Percentiles rank a stretch among this genome's conserved stretches.
phyloP scores from a whole-genome alignment of 2,797 vertebrate genomes.

The Malurus splendens region DNA sequence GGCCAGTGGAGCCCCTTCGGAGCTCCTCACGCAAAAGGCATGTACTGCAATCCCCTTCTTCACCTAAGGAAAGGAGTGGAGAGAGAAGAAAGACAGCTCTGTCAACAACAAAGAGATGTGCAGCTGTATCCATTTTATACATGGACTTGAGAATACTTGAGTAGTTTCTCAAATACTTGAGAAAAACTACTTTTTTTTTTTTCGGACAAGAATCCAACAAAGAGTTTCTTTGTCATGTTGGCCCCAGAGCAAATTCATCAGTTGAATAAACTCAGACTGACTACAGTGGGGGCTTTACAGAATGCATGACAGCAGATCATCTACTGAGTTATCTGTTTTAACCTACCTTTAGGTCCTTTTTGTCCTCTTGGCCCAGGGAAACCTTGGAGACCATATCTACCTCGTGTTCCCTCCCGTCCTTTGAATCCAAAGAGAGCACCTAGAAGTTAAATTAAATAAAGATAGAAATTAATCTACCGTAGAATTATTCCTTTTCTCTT shows the following conservation, averaged over 20 bases:
- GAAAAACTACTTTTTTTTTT: neutral
- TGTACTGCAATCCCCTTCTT: slow-evolving; percentile 78
- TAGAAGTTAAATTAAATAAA: slow-evolving; percentile 23
- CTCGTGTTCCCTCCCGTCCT: slow-evolving; percentile 54
- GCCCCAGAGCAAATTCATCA: neutral
- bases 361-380: slow-evolving; percentile 75
- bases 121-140: neutral
- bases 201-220: neutral
- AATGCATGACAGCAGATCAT: neutral
- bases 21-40: slow-evolving; percentile 62
- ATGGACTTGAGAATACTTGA: neutral
- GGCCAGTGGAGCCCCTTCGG: slow-evolving; percentile 64
- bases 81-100: neutral
- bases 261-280: neutral
- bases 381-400: slow-evolving; percentile 65
- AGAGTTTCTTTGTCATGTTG: neutral
- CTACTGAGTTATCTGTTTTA: neutral
- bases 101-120: neutral
- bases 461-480: neutral
- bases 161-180: neutral
- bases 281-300: neutral
- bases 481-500: neutral
- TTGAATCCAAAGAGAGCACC: slow-evolving; percentile 67
- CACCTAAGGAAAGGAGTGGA: slow-evolving; percentile 69
- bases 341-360: slow-evolving; percentile 78